A percentile compares a stretch with the other conserved stretches of the same genome.
These are phyloP conservation scores for Cerceris rybyensis DNA, from an alignment of 2,888 invertebrate species.

Conservation along the genomic window DNA sequence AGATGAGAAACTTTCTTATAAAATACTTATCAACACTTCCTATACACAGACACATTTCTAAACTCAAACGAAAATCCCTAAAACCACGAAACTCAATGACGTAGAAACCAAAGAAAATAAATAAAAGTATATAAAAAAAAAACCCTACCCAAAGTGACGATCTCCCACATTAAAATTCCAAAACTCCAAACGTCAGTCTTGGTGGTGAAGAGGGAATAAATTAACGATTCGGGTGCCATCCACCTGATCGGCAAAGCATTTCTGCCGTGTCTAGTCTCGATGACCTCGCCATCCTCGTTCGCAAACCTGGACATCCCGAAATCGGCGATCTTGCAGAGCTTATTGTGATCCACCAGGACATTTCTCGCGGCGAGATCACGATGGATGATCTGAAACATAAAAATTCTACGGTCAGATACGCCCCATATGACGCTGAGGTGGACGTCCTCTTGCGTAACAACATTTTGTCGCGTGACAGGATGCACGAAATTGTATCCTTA, in stretches of 20 bases:
- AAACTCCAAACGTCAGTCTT: slow-evolving; percentile 95
- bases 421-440: slow-evolving; percentile 22
- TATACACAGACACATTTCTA: no score
- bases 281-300: slow-evolving; percentile 82
- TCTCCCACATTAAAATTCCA: slow-evolving; percentile 93
- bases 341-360: slow-evolving; percentile 92
- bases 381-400: slow-evolving; percentile 88
- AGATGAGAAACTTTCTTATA: no score
- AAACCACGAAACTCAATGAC: background rate
- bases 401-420: slow-evolving; percentile 5
- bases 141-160: slow-evolving; percentile 89
- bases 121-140: background rate
- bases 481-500: slow-evolving; percentile 23
- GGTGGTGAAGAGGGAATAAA: slow-evolving; percentile 90
- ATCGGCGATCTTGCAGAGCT: slow-evolving; percentile 93
- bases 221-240: slow-evolving; percentile 94
- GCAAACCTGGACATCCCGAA: slow-evolving; percentile 92
- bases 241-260: slow-evolving; percentile 89
- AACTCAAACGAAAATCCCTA: no score
- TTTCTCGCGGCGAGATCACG: slow-evolving; percentile 93
- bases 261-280: slow-evolving; percentile 82
- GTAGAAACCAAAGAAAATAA: background rate
- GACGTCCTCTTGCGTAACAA: slow-evolving; percentile 47
- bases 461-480: slow-evolving; percentile 23
- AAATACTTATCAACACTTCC: no score